phyloP scores from a whole-genome alignment of 2,113 vertebrate species.

The Helogale parvula region DNA sequence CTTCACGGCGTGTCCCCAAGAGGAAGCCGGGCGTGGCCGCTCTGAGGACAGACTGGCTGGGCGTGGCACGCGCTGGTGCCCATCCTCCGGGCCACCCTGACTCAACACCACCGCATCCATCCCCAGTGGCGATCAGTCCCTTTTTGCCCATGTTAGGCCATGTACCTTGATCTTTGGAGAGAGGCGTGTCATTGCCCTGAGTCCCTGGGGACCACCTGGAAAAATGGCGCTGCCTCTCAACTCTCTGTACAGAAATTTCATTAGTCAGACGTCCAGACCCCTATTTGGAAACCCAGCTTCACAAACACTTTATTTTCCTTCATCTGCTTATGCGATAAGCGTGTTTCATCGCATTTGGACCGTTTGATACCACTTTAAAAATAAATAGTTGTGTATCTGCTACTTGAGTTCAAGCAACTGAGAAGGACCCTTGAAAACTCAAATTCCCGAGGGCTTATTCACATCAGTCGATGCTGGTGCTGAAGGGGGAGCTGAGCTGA shows the following conservation, averaged over 20 bases:
- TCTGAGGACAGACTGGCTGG: not conserved
- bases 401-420: not conserved
- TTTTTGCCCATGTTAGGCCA: rapidly evolving
- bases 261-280: not conserved
- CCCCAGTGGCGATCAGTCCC: rapidly evolving
- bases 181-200: rapidly evolving
- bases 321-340: not conserved
- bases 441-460: not conserved
- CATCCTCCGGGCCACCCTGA: not conserved
- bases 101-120: rapidly evolving
- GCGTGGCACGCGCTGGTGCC: not conserved
- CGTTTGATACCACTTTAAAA: slow-evolving; percentile 30
- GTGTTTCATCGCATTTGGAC: not conserved
- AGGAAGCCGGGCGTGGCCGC: rapidly evolving
- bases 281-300: not conserved
- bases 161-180: not conserved
- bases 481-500: not conserved
- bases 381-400: not conserved
- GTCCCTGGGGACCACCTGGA: rapidly evolving
- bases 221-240: not conserved
- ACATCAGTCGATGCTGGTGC: not conserved
- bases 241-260: not conserved
- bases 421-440: slow-evolving; percentile 17
- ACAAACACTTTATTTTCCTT: not conserved
- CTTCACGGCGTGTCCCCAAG: rapidly evolving